Conservation (phyloP, 1,140 invertebrate genomes). For the Parapsyche elsis region DNA sequence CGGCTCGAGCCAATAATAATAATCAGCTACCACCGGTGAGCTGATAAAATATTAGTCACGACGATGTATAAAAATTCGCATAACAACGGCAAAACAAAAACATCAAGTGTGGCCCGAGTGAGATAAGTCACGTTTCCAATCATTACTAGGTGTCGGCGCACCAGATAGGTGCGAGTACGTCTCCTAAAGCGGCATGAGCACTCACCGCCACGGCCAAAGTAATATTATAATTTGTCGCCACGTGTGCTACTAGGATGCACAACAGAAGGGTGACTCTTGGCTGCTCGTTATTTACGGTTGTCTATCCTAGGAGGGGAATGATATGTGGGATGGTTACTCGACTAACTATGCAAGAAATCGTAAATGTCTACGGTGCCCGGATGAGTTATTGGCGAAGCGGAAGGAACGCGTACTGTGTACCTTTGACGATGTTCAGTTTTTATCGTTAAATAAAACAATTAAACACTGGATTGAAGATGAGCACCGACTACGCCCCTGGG, state of each 20-base stretch:
- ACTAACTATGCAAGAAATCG: slow-evolving; percentile 42
- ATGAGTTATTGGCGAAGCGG: slow-evolving; percentile 44
- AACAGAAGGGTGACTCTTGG: slow-evolving; percentile 23
- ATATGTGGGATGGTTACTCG: slow-evolving; percentile 3
- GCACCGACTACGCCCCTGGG: slow-evolving; percentile 2
- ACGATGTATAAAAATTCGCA: slow-evolving; percentile 49
- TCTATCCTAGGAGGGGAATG: slow-evolving; percentile 31
- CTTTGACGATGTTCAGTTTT: background rate
- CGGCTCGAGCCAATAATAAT: slow-evolving; percentile 21
- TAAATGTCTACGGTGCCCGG: slow-evolving; percentile 44
- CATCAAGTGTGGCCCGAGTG: slow-evolving; percentile 35
- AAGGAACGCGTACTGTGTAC: background rate
- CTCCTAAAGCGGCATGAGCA: slow-evolving; percentile 10
- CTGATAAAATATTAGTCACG: slow-evolving; percentile 41
- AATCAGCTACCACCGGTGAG: slow-evolving; percentile 15
- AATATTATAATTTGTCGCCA: slow-evolving; percentile 50
- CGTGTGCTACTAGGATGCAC: slow-evolving; percentile 33
- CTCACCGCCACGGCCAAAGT: slow-evolving; percentile 26
- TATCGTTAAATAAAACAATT: background rate
- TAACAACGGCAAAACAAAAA: slow-evolving; percentile 47
- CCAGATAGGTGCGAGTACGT: slow-evolving; percentile 36
- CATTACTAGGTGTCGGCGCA: slow-evolving; percentile 47
- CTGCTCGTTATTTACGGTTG: slow-evolving; percentile 50
- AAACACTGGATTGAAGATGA: slow-evolving; percentile 15
- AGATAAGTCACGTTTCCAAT: slow-evolving; percentile 56